Evolutionary conservation across 2,888 invertebrate species (phyloP).

Genomic region (Euproctis similis): DNA sequence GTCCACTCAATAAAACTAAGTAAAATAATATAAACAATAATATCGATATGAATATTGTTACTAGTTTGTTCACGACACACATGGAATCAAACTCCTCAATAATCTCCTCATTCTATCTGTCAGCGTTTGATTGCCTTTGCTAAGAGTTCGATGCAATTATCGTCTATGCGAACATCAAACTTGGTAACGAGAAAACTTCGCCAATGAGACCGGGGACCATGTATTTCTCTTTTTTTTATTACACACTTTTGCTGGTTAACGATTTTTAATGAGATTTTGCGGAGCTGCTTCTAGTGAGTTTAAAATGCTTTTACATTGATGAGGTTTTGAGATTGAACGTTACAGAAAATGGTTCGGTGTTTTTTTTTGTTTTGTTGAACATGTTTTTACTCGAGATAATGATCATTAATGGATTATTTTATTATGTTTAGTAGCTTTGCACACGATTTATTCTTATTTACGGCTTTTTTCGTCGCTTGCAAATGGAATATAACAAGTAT

Average conservation of each 20-base stretch:
- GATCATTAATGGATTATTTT: too few species aligned
- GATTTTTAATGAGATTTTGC: slow-evolving; percentile 20
- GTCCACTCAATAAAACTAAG: too few species aligned
- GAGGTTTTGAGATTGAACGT: slow-evolving; percentile 3
- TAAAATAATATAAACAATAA: too few species aligned
- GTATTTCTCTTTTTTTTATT: slow-evolving; percentile 22
- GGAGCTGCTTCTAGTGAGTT: slow-evolving; percentile 6
- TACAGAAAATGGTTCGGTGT: neutral
- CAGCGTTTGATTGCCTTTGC: slow-evolving; percentile 23
- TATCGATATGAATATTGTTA: too few species aligned
- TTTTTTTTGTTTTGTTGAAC: too few species aligned
- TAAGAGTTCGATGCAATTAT: slow-evolving; percentile 32
- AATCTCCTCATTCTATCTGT: slow-evolving; percentile 5
- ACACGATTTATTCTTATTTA: too few species aligned
- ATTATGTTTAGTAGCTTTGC: too few species aligned
- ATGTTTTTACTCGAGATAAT: too few species aligned
- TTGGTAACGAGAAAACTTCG: slow-evolving; percentile 41
- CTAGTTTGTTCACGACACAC: neutral
- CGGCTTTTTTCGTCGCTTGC: too few species aligned
- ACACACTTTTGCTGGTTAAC: slow-evolving; percentile 12
- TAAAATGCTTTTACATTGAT: slow-evolving; percentile 5
- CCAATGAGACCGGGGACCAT: slow-evolving; percentile 21
- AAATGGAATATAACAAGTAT: too few species aligned
- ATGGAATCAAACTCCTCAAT: slow-evolving; percentile 3
- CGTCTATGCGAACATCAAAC: slow-evolving; percentile 28